Conservation (phyloP, 2,113 vertebrate genomes). For the Hemibagrus wyckioides region DNA sequence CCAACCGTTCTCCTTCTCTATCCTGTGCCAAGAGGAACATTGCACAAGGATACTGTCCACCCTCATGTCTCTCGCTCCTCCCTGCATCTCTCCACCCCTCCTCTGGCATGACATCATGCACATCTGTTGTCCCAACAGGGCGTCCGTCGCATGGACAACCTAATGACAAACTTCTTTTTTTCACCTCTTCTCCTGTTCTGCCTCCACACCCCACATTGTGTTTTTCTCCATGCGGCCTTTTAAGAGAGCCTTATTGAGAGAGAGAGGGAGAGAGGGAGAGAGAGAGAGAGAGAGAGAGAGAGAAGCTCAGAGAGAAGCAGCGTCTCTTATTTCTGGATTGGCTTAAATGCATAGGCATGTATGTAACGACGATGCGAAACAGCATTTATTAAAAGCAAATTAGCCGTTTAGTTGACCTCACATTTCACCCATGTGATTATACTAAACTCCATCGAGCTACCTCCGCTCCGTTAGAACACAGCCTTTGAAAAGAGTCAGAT, state of each 20-base stretch:
- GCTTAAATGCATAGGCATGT: slow-evolving; percentile 49
- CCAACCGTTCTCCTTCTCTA: slow-evolving; percentile 25
- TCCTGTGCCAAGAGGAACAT: slow-evolving; percentile 42
- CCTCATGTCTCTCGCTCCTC: slow-evolving; percentile 61
- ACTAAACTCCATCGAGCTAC: slow-evolving; percentile 69
- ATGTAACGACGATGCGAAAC: slow-evolving; percentile 64
- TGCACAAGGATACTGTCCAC: slow-evolving; percentile 65
- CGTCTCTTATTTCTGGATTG: slow-evolving; percentile 14
- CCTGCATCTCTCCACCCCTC: slow-evolving; percentile 62
- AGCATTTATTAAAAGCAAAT: slow-evolving; percentile 66
- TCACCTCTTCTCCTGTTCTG: slow-evolving; percentile 17
- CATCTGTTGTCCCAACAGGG: slow-evolving; percentile 78
- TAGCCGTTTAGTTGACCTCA: slow-evolving; percentile 64
- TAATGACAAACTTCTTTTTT: slow-evolving; percentile 63
- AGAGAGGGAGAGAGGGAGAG: too few relatives aligned
- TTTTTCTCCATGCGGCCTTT: slow-evolving; percentile 1
- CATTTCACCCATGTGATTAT: slow-evolving; percentile 72
- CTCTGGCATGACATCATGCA: slow-evolving; percentile 78
- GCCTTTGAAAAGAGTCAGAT: slow-evolving; percentile 30
- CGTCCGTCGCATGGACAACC: slow-evolving; percentile 69
- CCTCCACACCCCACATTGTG: slow-evolving; percentile 49
- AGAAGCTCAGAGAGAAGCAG: not conserved
- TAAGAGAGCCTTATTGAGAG: not conserved
- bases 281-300: too few relatives aligned
- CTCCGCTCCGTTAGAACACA: slow-evolving; percentile 58